A percentile compares a stretch with the other conserved stretches of the same genome.
phyloP scores from a whole-genome alignment of 2,888 invertebrate genomes.

The Troides oblongomaculatus region DNA sequence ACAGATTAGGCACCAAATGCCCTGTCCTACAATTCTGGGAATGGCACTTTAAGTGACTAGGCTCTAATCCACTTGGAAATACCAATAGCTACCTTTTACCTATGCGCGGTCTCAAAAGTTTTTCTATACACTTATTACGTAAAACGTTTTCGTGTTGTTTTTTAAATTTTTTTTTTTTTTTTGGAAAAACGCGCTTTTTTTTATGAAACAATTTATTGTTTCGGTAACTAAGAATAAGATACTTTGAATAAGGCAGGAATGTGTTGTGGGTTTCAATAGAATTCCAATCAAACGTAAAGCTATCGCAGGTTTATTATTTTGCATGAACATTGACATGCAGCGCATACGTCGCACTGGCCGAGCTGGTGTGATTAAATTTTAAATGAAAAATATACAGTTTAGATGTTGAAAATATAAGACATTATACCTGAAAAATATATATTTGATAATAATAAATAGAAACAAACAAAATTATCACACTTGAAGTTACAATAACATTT shows the following conservation, averaged over 20 bases:
- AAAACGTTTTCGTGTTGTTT: neutral
- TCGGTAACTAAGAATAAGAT: neutral
- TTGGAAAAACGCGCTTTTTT: too few species aligned
- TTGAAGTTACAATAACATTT: neutral
- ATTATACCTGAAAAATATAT: too few species aligned
- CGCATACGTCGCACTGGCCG: neutral
- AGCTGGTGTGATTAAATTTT: neutral
- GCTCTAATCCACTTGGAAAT: conserved; percentile 7
- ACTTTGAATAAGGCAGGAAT: neutral
- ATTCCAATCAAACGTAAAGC: neutral
- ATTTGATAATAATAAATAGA: neutral
- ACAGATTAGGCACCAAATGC: conserved; percentile 16
- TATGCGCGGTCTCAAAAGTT: conserved; percentile 4
- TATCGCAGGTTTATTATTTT: conserved; percentile 8
- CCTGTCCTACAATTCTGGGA: conserved; percentile 23
- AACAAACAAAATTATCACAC: neutral
- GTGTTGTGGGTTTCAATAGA: conserved; percentile 11
- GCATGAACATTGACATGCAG: conserved; percentile 6
- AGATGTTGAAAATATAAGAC: too few species aligned
- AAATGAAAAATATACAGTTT: too few species aligned
- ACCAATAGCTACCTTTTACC: conserved; percentile 19
- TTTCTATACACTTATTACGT: conserved; percentile 5
- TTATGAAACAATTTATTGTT: neutral
- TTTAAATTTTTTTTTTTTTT: too few species aligned
- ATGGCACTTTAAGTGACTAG: conserved; percentile 15